Percentiles rank a stretch among this genome's conserved stretches.
phyloP scores from a whole-genome alignment of 2,888 invertebrate species.

The Megastigmus dorsalis region DNA sequence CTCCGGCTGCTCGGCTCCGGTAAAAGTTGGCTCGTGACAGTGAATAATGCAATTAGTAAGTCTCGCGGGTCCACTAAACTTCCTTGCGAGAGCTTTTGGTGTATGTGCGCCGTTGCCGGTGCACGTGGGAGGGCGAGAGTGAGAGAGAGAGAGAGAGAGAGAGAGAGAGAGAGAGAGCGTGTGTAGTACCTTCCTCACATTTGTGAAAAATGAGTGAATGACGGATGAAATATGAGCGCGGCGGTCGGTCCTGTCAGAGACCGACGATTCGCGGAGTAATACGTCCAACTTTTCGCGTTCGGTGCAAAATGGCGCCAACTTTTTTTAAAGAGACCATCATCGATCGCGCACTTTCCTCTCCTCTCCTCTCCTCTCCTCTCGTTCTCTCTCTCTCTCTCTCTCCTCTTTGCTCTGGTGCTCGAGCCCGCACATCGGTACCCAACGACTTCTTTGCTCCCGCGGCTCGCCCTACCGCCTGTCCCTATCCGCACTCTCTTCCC shows the following conservation, averaged over 20 bases:
- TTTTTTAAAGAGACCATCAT: conserved; percentile 53
- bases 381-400: too few species aligned
- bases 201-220: conserved; percentile 63
- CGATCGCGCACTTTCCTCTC: conserved; percentile 45
- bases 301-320: conserved; percentile 53
- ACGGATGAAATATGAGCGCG: conserved; percentile 59
- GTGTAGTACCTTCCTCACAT: conserved; percentile 39
- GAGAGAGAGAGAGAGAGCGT: too few species aligned
- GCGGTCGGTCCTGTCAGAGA: conserved; percentile 55
- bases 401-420: too few species aligned
- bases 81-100: conserved; percentile 34
- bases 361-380: too few species aligned
- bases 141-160: too few species aligned
- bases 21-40: conserved; percentile 58
- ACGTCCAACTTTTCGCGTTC: conserved; percentile 48
- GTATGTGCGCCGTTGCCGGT: not conserved
- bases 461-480: not conserved
- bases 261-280: conserved; percentile 58
- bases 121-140: too few species aligned
- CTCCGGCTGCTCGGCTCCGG: conserved; percentile 48
- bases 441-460: not conserved
- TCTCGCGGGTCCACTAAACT: conserved; percentile 57
- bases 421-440: not conserved
- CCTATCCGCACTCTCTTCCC: not conserved
- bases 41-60: conserved; percentile 62